Base-by-base conservation (phyloP, 2,797 vertebrate species). In the Onychomys leucogaster region DNA sequence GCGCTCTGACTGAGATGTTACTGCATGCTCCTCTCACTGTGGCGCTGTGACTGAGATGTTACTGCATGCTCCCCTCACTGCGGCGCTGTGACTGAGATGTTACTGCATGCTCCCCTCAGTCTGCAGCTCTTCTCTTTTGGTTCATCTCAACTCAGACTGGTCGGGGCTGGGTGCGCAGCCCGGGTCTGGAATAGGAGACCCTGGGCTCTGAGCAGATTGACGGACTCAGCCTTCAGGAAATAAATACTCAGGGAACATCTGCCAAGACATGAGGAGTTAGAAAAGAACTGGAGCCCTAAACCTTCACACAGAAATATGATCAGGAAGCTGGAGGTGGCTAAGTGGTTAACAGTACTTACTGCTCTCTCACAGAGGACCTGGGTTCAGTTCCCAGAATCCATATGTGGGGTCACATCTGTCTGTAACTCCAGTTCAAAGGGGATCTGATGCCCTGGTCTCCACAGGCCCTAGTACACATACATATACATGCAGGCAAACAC, bases 161-260 rank as follows among this genome's bases (percentile, higher is more conserved):
- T 27, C 16, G n/a, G n/a, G 80, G 16, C 80, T 16, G 19, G 63
- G 14, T 19, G 5, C 8, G 6, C n/a, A 0, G 59, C 23, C 89
- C 16, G 2, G 57, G 23, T n/a, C n/a, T 34, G 6, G 85, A 34
- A 13, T 29, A 87, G 67, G 7, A 46, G 94, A 23, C 57, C 17
- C 59, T 59, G 3, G 6, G 49, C 4, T 10, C 9, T 55, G 17
- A 9, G 4, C 2, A 13, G 23, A 29, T 52, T 8, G 55, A 32
- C n/a, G 12, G 16, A 80, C 52, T 37, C 3, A 0, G 69, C 14
- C 2, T 55, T 12, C 7, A 0, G 21, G 11, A 14, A 41, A 5
- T 19, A 14, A 41, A 5, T 19, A 17, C 41, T 14, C 23, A 0
- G 67, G 25, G 37, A 59, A 2, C 19, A 23, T 52, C 43, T 57